Percentiles rank a stretch among this genome's conserved stretches.
phyloP scores from a whole-genome alignment of 1,140 invertebrate genomes.

The Acyrthosiphon pisum region DNA sequence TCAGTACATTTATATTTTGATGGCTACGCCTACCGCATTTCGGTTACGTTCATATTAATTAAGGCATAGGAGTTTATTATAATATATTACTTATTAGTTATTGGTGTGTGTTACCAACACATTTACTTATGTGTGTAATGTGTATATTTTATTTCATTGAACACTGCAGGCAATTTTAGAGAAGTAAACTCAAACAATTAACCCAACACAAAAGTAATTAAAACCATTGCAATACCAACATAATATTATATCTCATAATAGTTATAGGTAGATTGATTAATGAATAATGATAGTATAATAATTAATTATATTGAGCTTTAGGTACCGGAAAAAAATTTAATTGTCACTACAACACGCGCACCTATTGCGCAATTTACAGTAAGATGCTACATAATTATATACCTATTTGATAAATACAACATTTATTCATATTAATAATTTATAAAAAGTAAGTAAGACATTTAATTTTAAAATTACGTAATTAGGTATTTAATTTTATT shows the following conservation, averaged over 20 bases:
- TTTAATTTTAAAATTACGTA: neutral
- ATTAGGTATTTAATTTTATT: neutral
- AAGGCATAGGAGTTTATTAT: neutral
- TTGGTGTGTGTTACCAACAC: neutral
- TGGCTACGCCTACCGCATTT: neutral
- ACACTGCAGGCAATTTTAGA: neutral
- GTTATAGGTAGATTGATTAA: neutral
- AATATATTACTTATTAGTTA: neutral
- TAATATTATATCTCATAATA: neutral
- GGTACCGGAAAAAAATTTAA: neutral
- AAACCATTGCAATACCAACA: neutral
- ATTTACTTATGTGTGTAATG: neutral
- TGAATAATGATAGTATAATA: neutral
- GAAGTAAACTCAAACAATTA: slow-evolving; percentile 7
- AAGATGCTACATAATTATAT: neutral
- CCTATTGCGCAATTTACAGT: neutral
- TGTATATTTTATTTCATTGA: neutral
- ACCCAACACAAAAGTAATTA: neutral
- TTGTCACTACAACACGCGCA: neutral
- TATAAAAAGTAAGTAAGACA: neutral
- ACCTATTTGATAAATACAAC: neutral
- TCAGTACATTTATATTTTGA: neutral
- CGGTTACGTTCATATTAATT: neutral
- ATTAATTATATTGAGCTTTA: neutral
- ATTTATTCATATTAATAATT: neutral